phyloP scores from a whole-genome alignment of 2,113 vertebrate genomes.

The Leptobrachium leishanense region DNA sequence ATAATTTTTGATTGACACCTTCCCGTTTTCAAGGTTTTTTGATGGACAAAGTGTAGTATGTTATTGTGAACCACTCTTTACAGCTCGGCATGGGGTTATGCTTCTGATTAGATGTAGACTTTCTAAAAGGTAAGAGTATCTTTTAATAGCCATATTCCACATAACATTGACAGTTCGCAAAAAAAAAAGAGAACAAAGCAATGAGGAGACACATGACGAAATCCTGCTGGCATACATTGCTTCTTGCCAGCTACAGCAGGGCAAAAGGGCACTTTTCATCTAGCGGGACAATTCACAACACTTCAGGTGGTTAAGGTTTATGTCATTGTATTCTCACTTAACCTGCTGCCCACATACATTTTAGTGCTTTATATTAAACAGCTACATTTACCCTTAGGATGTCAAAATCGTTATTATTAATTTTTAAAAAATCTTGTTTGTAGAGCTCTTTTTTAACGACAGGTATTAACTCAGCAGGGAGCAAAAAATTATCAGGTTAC shows the following conservation, averaged over 20 bases:
- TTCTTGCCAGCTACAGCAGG: conserved; percentile 1
- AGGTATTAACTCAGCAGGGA: too few relatives aligned
- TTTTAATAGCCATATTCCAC: conserved; percentile 33
- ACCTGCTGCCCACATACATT: too few relatives aligned
- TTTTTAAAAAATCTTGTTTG: too few relatives aligned
- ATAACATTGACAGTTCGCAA: conserved; percentile 13
- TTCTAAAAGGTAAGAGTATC: conserved; percentile 27
- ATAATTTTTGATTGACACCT: conserved; percentile 14
- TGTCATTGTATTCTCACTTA: too few relatives aligned
- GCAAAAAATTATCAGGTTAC: too few relatives aligned
- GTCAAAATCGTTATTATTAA: too few relatives aligned
- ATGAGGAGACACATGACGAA: conserved; percentile 26
- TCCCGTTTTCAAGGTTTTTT: neutral
- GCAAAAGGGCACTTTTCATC: neutral
- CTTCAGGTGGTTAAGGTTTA: too few relatives aligned
- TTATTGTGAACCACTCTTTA: conserved; percentile 25
- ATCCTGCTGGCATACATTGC: neutral
- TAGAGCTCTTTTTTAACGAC: too few relatives aligned
- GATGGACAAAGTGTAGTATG: conserved; percentile 19
- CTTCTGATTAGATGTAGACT: conserved; percentile 21
- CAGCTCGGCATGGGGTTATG: conserved; percentile 25
- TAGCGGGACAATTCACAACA: neutral
- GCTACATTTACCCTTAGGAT: too few relatives aligned
- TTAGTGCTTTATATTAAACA: too few relatives aligned
- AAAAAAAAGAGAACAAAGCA: neutral